Conservation (phyloP, 2,113 vertebrate species). For the Onychorhynchus coronatus region DNA sequence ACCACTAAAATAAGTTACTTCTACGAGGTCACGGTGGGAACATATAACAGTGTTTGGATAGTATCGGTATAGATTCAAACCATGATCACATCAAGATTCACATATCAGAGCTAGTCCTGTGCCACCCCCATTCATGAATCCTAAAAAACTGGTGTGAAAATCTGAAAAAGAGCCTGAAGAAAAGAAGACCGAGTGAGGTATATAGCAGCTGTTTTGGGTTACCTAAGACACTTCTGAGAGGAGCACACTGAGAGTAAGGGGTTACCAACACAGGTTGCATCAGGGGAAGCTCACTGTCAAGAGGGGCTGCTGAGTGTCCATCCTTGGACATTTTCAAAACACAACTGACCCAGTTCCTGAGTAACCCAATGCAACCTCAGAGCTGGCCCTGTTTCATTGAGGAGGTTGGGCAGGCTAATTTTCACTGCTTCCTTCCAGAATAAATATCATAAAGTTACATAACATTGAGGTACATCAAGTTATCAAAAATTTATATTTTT, state of each 20-base stretch:
- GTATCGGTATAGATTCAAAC: neutral
- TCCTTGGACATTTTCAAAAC: neutral
- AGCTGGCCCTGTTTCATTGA: neutral
- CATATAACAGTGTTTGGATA: neutral
- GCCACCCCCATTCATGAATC: neutral
- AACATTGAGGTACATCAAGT: neutral
- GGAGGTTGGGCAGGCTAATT: neutral
- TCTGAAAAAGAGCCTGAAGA: neutral
- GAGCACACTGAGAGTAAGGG: neutral
- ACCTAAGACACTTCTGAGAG: neutral
- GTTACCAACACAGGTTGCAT: neutral
- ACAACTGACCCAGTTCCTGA: neutral
- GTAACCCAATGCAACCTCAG: neutral
- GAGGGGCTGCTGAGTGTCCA: neutral
- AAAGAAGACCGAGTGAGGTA: neutral
- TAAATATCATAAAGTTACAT: neutral
- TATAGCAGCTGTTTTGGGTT: neutral
- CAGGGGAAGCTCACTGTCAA: neutral
- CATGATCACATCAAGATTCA: rapidly evolving
- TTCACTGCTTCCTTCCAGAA: neutral
- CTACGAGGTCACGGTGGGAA: neutral
- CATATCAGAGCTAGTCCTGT: neutral
- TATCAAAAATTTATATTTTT: neutral
- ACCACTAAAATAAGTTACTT: neutral
- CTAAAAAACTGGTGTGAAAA: neutral